These are phyloP conservation scores for Trachymyrmex cornetzi DNA, from an alignment of 1,140 invertebrate genomes.

Conservation along the genomic window DNA sequence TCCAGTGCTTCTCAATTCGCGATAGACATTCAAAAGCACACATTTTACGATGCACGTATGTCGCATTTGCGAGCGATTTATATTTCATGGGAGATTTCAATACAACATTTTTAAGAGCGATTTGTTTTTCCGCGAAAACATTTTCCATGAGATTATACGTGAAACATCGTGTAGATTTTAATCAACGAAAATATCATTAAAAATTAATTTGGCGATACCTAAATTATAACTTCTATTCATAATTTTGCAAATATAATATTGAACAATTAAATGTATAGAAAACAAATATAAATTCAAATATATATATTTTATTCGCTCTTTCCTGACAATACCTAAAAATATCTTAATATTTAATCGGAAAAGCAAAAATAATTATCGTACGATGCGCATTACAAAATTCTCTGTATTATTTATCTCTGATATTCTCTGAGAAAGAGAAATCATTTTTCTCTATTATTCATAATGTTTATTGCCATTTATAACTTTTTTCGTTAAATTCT, in stretches of 20 bases:
- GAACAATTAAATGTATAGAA: neutral
- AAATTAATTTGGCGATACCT: neutral
- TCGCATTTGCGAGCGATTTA: constrained; percentile 12
- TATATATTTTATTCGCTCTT: constrained; percentile 1
- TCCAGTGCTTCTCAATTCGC: constrained; percentile 71
- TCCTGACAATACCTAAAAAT: neutral
- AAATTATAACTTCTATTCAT: neutral
- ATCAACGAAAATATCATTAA: neutral
- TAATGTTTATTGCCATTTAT: neutral
- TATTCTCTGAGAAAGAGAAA: neutral
- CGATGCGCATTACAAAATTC: neutral
- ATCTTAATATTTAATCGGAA: constrained; percentile 7
- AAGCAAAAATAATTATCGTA: neutral
- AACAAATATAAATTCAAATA: constrained; percentile 1
- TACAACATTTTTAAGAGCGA: neutral
- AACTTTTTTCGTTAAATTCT: neutral
- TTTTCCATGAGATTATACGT: neutral
- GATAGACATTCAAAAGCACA: constrained; percentile 17
- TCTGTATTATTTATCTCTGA: neutral
- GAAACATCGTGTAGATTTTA: neutral
- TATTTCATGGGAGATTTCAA: neutral
- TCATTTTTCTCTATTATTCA: neutral
- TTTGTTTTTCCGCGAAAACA: neutral
- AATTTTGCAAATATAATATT: constrained; percentile 12
- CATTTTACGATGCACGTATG: constrained; percentile 3